Base-by-base conservation (phyloP, 2,797 vertebrate genomes). In the Pipistrellus pygmaeus region DNA sequence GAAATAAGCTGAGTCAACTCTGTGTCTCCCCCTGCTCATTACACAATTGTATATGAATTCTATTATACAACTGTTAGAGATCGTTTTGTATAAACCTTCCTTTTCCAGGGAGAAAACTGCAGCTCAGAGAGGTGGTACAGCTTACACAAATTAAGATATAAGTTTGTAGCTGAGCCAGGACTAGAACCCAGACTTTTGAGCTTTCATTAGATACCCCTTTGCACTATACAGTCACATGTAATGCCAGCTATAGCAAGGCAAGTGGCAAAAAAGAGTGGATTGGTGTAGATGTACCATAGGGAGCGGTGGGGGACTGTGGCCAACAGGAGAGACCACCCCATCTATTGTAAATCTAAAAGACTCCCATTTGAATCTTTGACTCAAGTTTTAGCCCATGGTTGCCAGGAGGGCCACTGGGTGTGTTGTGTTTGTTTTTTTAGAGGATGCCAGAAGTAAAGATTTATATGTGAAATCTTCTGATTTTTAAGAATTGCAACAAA, bases 41-140 rank as follows among this genome's bases (percentile, higher is more conserved):
- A 30, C 23, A 46, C 21, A n/a, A 83, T 15, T 69, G n/a, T 81
- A 75, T 55, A 64, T 76, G 14, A 92, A n/a, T 90, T 95, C 41
- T 77, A 93, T 91, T 90, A 68, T 8, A 82, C 55, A 94, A 32
- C 90, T 90, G 9, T 71, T 71, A 53, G 68, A 91, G 69, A 76
- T 93, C n/a, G 53, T 93, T 95, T 94, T 83, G 12, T 88, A 62
- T 62, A 84, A 23, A 60, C 1, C 30, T 6, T 83, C 68, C 72
- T 91, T 82, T 90, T 72, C 92, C 5, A 88, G 57, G 76, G 51
- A 94, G 82, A 85, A 95, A 88, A 76, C 32, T 88, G 66, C 85
- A 32, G 12, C 57, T 92, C 53, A 81, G 41, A 93, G 87, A 93
- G 2, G 13, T 85, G 85, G 78, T 62, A 62, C 12, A 5, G 32